These are phyloP conservation scores for Arrhopalites spinosus DNA, from an alignment of 2,888 invertebrate species.

Conservation along the genomic window DNA sequence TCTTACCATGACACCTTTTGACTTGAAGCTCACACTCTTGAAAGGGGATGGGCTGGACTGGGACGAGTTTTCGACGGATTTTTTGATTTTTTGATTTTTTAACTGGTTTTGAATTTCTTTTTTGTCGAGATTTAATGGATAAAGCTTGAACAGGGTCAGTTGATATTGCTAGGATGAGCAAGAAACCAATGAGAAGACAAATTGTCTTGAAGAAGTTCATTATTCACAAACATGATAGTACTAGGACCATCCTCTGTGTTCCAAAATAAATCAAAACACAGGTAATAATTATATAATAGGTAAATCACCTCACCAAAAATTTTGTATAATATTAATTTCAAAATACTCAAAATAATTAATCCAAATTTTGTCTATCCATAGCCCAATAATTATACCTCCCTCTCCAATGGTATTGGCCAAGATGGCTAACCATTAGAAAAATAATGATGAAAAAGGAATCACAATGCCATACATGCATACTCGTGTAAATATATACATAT, in stretches of 20 bases:
- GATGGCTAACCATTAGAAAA: background rate
- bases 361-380: background rate
- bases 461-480: background rate
- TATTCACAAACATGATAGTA: slow-evolving; percentile 4
- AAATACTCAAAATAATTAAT: slow-evolving; percentile 3
- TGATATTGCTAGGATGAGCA: background rate
- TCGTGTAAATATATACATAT: background rate
- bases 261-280: background rate
- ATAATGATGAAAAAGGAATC: no score
- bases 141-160: no score
- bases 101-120: no score
- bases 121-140: no score
- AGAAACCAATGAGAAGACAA: slow-evolving; percentile 5
- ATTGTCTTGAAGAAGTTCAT: slow-evolving; percentile 6
- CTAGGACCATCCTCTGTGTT: background rate
- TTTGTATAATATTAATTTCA: no score
- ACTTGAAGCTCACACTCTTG: background rate
- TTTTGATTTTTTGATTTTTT: no score
- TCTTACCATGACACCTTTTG: background rate
- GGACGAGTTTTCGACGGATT: background rate
- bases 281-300: no score
- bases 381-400: no score
- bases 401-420: background rate
- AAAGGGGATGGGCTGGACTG: background rate
- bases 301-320: no score